Percentiles rank a stretch among this genome's conserved stretches.
Conservation (phyloP, 2,113 vertebrate genomes). For the Thamnophis sirtalis region DNA sequence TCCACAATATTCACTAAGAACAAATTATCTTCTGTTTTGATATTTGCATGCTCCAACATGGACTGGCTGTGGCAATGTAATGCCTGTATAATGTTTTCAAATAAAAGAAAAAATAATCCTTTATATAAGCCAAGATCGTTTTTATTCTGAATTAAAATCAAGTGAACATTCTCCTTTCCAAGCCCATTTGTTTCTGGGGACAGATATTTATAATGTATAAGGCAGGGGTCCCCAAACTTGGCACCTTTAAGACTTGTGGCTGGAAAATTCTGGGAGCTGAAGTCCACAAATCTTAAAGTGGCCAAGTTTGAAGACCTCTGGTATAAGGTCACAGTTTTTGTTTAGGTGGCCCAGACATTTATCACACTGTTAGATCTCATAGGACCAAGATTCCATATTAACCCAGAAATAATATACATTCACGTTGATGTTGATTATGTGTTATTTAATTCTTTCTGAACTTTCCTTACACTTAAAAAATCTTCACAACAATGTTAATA, state of each 20-base stretch:
- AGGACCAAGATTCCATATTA: background rate
- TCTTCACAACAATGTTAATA: constrained; percentile 19
- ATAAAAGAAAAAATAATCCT: constrained; percentile 76
- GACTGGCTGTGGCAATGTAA: constrained; percentile 85
- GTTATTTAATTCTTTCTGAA: background rate
- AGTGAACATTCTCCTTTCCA: background rate
- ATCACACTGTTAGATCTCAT: background rate
- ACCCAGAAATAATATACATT: fast-evolving
- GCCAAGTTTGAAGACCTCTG: no score
- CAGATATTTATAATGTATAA: background rate
- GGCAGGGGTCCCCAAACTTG: no score
- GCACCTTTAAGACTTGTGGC: no score
- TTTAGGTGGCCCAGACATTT: background rate
- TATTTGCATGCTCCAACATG: constrained; percentile 84
- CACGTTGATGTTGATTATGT: background rate
- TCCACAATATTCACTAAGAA: constrained; percentile 60
- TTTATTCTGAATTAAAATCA: background rate
- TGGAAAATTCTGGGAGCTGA: no score
- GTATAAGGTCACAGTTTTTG: background rate
- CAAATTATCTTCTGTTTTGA: constrained; percentile 73
- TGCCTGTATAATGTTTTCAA: constrained; percentile 86
- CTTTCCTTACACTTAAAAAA: constrained; percentile 21
- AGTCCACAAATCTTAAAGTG: no score
- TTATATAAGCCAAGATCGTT: constrained; percentile 67
- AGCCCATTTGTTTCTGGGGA: background rate